phyloP scores from a whole-genome alignment of 1,140 invertebrate species.

The Zelostemma sp. region DNA sequence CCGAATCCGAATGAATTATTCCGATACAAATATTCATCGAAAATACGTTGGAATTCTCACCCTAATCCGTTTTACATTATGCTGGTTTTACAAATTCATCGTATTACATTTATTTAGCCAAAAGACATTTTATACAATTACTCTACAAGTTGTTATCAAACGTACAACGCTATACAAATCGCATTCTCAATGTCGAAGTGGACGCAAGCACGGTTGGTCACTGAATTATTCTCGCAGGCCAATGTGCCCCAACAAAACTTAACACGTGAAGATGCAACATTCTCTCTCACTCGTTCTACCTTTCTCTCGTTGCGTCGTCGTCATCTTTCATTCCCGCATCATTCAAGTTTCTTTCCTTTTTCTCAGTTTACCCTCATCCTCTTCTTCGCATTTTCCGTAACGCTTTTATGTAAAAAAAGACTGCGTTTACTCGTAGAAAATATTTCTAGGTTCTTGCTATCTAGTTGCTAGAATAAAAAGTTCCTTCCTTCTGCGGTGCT shows the following conservation, averaged over 20 bases:
- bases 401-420: slow-evolving; percentile 52
- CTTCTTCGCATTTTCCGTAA: slow-evolving; percentile 21
- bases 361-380: slow-evolving; percentile 4
- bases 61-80: too few relatives aligned
- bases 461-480: slow-evolving; percentile 43
- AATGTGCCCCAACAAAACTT: slow-evolving; percentile 41
- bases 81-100: slow-evolving; percentile 54
- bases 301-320: slow-evolving; percentile 25
- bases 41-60: too few relatives aligned
- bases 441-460: slow-evolving; percentile 56
- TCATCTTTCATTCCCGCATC: slow-evolving; percentile 18
- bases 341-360: slow-evolving; percentile 1
- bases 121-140: slow-evolving; percentile 58
- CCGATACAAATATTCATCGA: too few relatives aligned
- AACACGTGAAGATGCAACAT: slow-evolving; percentile 33
- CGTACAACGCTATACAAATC: slow-evolving; percentile 51
- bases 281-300: slow-evolving; percentile 22
- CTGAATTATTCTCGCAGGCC: slow-evolving; percentile 34
- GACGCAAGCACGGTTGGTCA: slow-evolving; percentile 43
- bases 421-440: slow-evolving; percentile 57
- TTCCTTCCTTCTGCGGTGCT: slow-evolving; percentile 17
- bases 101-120: slow-evolving; percentile 60
- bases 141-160: slow-evolving; percentile 53
- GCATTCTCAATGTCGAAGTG: slow-evolving; percentile 50
- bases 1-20: too few relatives aligned